Evolutionary conservation across 2,888 invertebrate species (phyloP).

Genomic region (Melieria omissa): DNA sequence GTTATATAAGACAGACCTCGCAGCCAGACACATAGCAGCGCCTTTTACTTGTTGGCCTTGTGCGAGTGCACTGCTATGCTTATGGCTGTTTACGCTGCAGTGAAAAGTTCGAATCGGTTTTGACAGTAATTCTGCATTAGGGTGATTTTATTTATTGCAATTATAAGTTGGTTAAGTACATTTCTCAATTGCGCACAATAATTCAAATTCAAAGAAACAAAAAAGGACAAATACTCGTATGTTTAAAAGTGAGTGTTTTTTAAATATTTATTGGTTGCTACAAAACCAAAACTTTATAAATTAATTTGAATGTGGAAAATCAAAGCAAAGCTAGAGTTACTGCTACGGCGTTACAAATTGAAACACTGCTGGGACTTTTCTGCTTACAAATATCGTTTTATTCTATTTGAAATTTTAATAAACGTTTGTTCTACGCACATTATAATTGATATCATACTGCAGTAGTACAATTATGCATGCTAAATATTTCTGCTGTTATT

Average conservation of each 20-base stretch:
- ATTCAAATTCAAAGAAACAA: not conserved
- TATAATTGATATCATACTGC: slow-evolving; percentile 30
- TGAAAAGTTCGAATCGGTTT: no score
- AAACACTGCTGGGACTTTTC: slow-evolving; percentile 13
- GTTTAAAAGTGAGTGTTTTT: no score
- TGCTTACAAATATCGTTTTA: slow-evolving; percentile 45
- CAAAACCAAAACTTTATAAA: slow-evolving; percentile 44
- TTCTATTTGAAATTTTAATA: slow-evolving; percentile 42
- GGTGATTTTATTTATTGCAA: no score
- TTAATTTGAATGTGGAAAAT: slow-evolving; percentile 28
- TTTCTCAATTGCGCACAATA: not conserved
- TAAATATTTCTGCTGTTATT: slow-evolving; percentile 15
- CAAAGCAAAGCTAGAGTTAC: not conserved
- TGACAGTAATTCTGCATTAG: no score
- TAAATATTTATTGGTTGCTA: no score
- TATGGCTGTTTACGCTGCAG: no score
- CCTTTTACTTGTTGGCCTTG: no score
- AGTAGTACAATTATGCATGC: slow-evolving; percentile 34
- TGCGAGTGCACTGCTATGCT: no score
- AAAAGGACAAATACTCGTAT: not conserved
- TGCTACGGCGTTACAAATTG: not conserved
- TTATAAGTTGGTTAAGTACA: slow-evolving; percentile 1
- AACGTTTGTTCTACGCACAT: slow-evolving; percentile 43
- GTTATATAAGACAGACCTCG: no score
- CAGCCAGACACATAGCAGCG: no score